Evolutionary conservation across 2,113 vertebrate genomes (phyloP).

Genomic region (Hiodon tergisus): DNA sequence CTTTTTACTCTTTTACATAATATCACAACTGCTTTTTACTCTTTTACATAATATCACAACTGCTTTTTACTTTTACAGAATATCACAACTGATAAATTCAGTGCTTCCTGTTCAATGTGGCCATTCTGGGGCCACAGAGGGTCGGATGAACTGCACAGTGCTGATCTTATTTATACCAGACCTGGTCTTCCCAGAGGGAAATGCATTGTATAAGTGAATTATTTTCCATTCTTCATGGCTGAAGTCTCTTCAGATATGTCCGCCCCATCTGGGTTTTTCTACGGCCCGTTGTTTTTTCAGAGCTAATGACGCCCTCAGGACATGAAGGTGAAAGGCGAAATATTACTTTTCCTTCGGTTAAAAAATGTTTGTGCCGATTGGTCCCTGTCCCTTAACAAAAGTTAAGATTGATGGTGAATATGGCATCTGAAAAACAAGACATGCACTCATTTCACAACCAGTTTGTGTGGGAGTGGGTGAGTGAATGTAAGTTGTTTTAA

Average conservation of each 20-base stretch:
- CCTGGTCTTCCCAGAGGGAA: neutral
- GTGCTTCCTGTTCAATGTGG: neutral
- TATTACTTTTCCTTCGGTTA: neutral
- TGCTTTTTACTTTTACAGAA: neutral
- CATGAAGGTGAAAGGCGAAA: neutral
- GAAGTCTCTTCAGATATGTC: neutral
- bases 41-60: neutral
- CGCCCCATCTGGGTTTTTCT: neutral
- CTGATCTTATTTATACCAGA: neutral
- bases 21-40: neutral
- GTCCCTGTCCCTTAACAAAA: neutral
- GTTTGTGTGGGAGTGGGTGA: too few species aligned
- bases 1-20: neutral
- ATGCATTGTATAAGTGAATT: neutral
- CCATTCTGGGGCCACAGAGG: neutral
- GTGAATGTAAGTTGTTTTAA: too few species aligned
- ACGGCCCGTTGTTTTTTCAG: neutral
- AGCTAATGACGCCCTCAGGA: neutral
- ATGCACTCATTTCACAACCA: too few species aligned
- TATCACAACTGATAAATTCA: neutral
- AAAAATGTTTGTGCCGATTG: neutral
- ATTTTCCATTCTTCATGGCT: neutral
- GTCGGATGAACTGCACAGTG: neutral
- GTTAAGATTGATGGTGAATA: too few species aligned
- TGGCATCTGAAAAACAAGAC: too few species aligned